Base-by-base conservation (phyloP, 37 sponge, comb jelly and placozoan species). In the Beroe forskalii region DNA sequence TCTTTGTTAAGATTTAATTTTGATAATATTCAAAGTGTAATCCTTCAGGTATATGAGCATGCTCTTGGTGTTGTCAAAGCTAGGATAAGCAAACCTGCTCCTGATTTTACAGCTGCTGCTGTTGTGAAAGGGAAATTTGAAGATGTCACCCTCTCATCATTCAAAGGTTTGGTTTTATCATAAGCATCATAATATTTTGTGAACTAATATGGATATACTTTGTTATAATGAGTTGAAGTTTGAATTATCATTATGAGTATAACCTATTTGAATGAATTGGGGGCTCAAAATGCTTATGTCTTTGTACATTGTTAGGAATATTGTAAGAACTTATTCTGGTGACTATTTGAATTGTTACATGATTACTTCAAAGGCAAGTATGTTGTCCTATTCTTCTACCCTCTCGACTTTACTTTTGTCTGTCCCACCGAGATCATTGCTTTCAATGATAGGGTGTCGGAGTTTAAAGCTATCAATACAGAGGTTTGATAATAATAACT, bases 361-460 rank as follows among this genome's bases (percentile, higher is more conserved):
- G n/a, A n/a, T n/a, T n/a, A n/a, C n/a, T 72, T 36, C 40, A 62
- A 62, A 92, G 97, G 97, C 31, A 96, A 96, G 76, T 97, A 95
- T 86, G 64, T 97, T 23, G 98, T 97, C 1, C 94, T 97, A 75
- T 96, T 97, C 89, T 97, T 97, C 90, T 97, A 97, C 64, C 98
- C 98, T 19, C 76, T 97, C 43, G 96, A 97, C 75, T 97, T 97
- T 67, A 97, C 98, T 0, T 97, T 97, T 90, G 98, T 97, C 62
- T 97, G 98, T 80, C 98, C 98, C 8, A 97, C 98, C 61, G 98
- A 97, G 89, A 96, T 97, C 36, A 92, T 96, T 0, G 98, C 98
- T 0, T 97, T 97, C 93, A 97, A 94, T 62, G 98, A 97, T 55
- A 64, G 96, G 1, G 63, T 93, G 0, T 91, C 72, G 0, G 95